These are phyloP conservation scores for Motacilla tschutschensis DNA, from an alignment of 2,113 vertebrate species.

Conservation along the genomic window DNA sequence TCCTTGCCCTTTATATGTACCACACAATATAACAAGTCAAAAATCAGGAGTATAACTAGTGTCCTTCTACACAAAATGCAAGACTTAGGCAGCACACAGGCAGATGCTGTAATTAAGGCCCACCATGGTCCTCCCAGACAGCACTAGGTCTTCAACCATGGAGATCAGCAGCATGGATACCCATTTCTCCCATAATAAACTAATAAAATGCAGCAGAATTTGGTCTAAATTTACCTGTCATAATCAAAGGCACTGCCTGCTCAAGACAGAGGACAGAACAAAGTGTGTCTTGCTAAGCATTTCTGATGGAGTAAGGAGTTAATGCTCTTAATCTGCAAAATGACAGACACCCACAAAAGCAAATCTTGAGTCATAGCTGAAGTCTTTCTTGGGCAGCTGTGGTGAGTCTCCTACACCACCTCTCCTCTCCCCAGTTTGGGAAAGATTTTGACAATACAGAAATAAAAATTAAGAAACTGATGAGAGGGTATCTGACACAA, in stretches of 20 bases:
- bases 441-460: neutral
- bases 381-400: neutral
- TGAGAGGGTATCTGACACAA: neutral
- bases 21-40: neutral
- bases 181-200: neutral
- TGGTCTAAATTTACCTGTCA: neutral
- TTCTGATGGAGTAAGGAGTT: neutral
- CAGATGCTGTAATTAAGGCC: neutral
- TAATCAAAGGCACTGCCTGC: neutral
- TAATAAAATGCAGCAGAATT: neutral
- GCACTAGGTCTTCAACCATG: neutral
- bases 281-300: neutral
- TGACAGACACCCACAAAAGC: neutral
- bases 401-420: neutral
- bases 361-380: neutral
- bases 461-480: neutral
- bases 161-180: rapidly evolving
- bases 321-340: neutral
- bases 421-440: rapidly evolving
- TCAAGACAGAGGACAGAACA: neutral
- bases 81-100: neutral
- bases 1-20: neutral
- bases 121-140: neutral
- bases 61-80: neutral
- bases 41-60: neutral